Conservation (phyloP, 2,797 vertebrate species). For the Lepus townsendii region DNA sequence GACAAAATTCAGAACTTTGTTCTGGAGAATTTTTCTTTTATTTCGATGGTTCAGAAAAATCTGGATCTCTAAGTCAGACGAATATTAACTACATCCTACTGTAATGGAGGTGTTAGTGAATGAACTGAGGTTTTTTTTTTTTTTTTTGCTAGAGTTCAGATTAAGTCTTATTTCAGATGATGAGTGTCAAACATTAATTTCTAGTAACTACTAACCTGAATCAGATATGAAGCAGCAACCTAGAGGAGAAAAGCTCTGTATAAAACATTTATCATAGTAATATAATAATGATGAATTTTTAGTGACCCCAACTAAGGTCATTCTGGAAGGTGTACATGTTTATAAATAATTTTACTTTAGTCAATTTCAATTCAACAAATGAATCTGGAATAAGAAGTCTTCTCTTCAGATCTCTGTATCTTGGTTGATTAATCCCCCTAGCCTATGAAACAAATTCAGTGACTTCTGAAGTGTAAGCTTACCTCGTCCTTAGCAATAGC, state of each 20-base stretch:
- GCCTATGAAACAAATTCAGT: conserved; percentile 11
- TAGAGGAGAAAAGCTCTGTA: conserved; percentile 81
- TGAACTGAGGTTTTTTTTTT: conserved; percentile 29
- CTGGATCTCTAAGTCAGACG: conserved; percentile 6
- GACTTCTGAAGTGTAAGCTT: conserved; percentile 59
- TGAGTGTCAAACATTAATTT: conserved; percentile 76
- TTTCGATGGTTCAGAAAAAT: conserved; percentile 56
- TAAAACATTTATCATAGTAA: conserved; percentile 76
- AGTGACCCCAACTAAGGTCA: conserved; percentile 1
- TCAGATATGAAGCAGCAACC: conserved; percentile 80
- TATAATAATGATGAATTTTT: conserved; percentile 45
- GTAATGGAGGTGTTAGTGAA: conserved; percentile 66
- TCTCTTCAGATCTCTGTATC: conserved; percentile 36
- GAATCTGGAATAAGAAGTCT: conserved; percentile 42
- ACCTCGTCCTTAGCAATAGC: conserved; percentile 98
- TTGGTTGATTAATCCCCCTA: background rate
- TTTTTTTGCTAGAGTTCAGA: conserved; percentile 61
- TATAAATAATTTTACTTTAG: conserved; percentile 58
- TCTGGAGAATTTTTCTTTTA: conserved; percentile 51
- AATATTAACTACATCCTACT: conserved; percentile 63
- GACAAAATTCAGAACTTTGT: conserved; percentile 13
- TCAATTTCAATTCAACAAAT: conserved; percentile 28
- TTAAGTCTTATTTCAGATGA: conserved; percentile 76
- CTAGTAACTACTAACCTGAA: conserved; percentile 82
- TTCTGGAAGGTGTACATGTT: conserved; percentile 6